Conservation (phyloP, 2,113 vertebrate genomes). For the Illadopsis cleaveri region DNA sequence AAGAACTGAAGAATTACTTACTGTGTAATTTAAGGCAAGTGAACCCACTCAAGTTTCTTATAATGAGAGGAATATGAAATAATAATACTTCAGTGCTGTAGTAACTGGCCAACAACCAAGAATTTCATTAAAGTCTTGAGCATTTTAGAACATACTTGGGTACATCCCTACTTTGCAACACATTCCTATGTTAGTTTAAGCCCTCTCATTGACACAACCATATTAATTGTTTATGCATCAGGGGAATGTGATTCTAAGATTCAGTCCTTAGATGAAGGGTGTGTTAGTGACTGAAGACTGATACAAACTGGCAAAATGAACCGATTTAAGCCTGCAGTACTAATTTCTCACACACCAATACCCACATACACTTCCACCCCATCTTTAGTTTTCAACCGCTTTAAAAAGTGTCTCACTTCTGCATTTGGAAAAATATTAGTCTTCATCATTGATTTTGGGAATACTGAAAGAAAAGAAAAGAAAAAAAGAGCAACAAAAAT, state of each 20-base stretch:
- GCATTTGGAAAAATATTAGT: not conserved
- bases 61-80: not conserved
- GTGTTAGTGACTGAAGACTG: not conserved
- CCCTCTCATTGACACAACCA: not conserved
- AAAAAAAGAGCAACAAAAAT: not conserved
- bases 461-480: not conserved
- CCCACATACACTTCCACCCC: not conserved
- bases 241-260: not conserved
- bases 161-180: not conserved
- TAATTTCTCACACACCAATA: not conserved
- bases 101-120: not conserved
- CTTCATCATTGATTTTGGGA: not conserved
- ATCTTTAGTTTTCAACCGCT: not conserved
- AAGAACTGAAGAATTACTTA: not conserved
- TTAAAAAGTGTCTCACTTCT: not conserved
- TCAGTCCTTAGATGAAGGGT: not conserved
- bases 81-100: not conserved
- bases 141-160: not conserved
- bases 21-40: not conserved
- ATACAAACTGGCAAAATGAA: not conserved
- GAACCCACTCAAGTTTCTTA: not conserved
- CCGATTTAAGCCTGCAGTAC: not conserved
- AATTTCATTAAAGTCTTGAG: not conserved
- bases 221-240: not conserved
- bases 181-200: not conserved